Percentiles rank a stretch among this genome's conserved stretches.
Conservation (phyloP, 2,113 vertebrate genomes). For the Lota lota region DNA sequence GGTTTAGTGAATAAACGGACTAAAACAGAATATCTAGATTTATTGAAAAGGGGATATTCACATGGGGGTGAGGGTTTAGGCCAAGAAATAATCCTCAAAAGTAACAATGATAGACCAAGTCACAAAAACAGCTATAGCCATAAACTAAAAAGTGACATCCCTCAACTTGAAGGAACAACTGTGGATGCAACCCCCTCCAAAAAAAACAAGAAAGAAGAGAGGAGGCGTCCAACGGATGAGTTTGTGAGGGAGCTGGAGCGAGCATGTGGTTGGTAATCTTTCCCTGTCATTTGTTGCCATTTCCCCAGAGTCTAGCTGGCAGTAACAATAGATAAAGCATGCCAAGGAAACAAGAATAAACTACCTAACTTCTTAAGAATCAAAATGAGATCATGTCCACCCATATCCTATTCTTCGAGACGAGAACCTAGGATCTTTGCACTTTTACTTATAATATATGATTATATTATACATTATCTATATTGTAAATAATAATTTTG, state of each 20-base stretch:
- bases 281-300: slow-evolving; percentile 68
- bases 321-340: slow-evolving; percentile 56
- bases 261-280: slow-evolving; percentile 74
- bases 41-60: no score
- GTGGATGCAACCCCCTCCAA: neutral
- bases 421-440: no score
- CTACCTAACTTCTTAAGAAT: slow-evolving; percentile 38
- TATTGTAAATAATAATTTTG: no score
- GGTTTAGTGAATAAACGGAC: no score
- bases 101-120: neutral
- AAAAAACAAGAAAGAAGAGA: slow-evolving; percentile 5
- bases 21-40: no score
- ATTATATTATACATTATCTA: no score
- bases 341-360: slow-evolving; percentile 55
- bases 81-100: neutral
- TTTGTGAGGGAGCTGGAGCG: slow-evolving; percentile 38
- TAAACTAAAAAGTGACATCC: no score
- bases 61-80: neutral
- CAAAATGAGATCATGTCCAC: neutral
- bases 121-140: neutral
- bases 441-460: no score
- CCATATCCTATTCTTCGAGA: neutral
- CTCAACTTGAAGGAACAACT: no score
- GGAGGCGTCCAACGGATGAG: slow-evolving; percentile 48
- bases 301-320: slow-evolving; percentile 67